Base-by-base conservation (phyloP, 37 sponge, comb jelly and placozoan genomes). In the Chondrilla cf. caribensis region DNA sequence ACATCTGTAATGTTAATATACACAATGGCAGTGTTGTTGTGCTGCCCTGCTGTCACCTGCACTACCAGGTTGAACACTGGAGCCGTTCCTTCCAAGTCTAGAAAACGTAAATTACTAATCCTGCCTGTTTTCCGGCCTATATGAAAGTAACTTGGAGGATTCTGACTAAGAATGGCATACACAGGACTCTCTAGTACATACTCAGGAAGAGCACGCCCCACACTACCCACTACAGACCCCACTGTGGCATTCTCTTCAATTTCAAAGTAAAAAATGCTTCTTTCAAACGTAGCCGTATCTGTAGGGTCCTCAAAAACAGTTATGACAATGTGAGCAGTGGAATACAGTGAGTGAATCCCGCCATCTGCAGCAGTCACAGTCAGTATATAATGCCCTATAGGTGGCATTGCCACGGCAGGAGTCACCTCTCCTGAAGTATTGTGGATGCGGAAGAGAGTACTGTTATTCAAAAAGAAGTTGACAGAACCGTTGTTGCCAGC, bases 191-290 rank as follows among this genome's bases (percentile, higher is more conserved):
- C 33, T 17, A 31, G 14, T n/a, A 67, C 68, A 67, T 67, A 33
- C 15, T 8, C 32, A 7, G 51, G 51, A 14, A 47, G 51, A 6
- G 11, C 11, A 47, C 51, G 51, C 11, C 51, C 84, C 19, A 58
- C 36, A 39, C 82, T 82, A 64, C 85, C 83, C 5, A 71, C 55
- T 35, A 15, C 15, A 60, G 32, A 82, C 22, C 31, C 67, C 4
- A 73, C 68, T 18, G 80, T 70, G 22, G 85, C 22, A n/a, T 85
- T 79, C 36, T 58, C 40, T 11, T 40, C 51, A 0, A 44, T 33
- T 70, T 59, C 76, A 8, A 73, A 73, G 18, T 24, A 3, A 43
- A 36, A 73, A 18, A n/a, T 43, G 25, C 24, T 24, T 5, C 40
- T 73, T 2, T 18, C 21, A 42, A 73, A 42, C 17, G 29, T 3